phyloP scores from a whole-genome alignment of 2,113 vertebrate genomes.

The Tenrec ecaudatus region DNA sequence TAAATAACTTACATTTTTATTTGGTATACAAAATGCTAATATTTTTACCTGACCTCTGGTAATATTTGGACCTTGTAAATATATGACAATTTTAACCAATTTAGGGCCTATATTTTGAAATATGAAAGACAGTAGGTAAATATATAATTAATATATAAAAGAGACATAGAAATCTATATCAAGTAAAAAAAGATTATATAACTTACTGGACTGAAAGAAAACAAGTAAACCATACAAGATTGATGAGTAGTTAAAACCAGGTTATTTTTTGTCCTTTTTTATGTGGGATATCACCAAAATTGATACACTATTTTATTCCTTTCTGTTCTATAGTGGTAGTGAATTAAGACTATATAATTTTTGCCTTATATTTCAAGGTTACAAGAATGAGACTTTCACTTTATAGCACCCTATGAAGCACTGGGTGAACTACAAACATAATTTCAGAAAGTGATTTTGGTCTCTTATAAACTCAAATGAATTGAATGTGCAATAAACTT shows the following conservation, averaged over 20 bases:
- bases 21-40: background rate
- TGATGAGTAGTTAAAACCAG: background rate
- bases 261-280: background rate
- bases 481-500: background rate
- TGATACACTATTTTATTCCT: background rate
- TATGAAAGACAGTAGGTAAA: background rate
- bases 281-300: background rate
- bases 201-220: background rate
- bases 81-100: background rate
- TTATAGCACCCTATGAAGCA: background rate
- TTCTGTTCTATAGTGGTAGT: background rate
- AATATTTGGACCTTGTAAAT: background rate
- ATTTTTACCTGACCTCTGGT: background rate
- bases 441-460: background rate
- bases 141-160: background rate
- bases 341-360: background rate
- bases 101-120: background rate
- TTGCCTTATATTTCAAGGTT: background rate
- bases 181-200: background rate
- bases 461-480: background rate
- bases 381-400: background rate
- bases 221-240: background rate
- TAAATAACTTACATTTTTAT: constrained; percentile 23
- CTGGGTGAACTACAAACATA: background rate
- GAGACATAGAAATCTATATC: background rate